These are phyloP conservation scores for Irena cyanogastra DNA, from an alignment of 2,113 vertebrate genomes.

Conservation along the genomic window DNA sequence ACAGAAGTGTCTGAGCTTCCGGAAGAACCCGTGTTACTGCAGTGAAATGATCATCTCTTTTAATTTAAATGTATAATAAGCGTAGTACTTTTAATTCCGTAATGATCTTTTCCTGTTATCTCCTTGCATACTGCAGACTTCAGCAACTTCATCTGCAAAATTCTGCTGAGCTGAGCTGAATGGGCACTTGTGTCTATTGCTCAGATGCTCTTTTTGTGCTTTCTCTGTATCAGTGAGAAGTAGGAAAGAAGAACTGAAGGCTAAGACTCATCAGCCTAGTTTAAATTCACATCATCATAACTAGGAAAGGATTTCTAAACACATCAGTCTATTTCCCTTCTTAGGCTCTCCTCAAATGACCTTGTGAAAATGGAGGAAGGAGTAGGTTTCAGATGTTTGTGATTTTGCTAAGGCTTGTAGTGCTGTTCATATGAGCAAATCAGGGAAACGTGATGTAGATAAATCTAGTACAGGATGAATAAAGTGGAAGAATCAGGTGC, in stretches of 20 bases:
- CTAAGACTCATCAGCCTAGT: background rate
- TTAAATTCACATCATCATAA: background rate
- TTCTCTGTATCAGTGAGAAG: background rate
- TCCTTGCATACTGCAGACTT: background rate
- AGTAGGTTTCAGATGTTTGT: background rate
- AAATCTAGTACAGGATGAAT: background rate
- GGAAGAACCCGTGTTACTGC: rapidly evolving
- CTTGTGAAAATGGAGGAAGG: background rate
- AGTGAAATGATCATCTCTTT: background rate
- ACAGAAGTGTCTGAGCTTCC: background rate
- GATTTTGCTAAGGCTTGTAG: background rate
- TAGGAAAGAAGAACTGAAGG: background rate
- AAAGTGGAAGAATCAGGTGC: background rate
- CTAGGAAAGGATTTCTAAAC: background rate
- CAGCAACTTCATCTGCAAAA: background rate
- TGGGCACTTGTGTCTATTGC: background rate
- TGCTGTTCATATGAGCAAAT: background rate
- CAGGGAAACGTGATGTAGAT: background rate
- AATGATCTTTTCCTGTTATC: background rate
- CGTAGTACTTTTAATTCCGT: background rate
- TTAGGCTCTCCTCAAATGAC: background rate
- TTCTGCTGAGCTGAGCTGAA: background rate
- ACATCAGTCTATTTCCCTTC: background rate
- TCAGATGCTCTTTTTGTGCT: background rate
- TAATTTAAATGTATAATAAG: background rate